phyloP scores from a whole-genome alignment of 2,797 vertebrate genomes.

The Tympanoctomys barrerae region DNA sequence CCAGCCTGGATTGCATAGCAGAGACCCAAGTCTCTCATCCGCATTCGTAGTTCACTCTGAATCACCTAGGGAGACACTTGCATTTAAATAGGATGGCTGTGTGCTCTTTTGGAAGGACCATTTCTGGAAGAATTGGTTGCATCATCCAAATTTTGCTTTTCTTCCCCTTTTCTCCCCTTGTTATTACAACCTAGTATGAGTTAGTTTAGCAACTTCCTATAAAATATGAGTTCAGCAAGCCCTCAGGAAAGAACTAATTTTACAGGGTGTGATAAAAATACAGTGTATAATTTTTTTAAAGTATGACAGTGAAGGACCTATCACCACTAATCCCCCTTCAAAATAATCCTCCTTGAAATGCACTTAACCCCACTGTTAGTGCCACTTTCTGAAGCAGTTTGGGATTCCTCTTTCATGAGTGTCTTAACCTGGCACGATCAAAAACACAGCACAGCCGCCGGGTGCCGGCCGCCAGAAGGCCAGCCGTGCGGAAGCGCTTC shows the following conservation, averaged over 20 bases:
- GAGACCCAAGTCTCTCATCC: neutral
- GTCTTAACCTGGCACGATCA: neutral
- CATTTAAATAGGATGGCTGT: neutral
- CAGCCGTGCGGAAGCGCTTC: neutral
- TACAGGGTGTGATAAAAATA: neutral
- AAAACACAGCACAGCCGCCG: neutral
- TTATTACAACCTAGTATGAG: neutral
- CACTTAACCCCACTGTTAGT: neutral
- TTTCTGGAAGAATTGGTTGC: conserved; percentile 10
- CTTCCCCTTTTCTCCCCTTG: no score
- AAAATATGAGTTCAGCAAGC: neutral
- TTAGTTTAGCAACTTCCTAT: neutral
- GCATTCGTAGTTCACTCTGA: neutral
- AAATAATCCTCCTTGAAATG: neutral
- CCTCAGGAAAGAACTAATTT: neutral
- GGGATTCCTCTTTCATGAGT: neutral
- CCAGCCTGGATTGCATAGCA: neutral
- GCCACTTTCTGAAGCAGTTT: neutral
- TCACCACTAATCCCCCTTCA: neutral
- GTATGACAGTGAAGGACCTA: neutral
- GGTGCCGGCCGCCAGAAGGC: neutral
- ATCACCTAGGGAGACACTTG: neutral
- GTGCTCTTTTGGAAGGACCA: neutral
- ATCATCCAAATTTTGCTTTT: conserved; percentile 9
- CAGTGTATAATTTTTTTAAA: neutral